Evolutionary conservation across 2,888 invertebrate genomes (phyloP).

Genomic region (Cosmorhoe ocellata): DNA sequence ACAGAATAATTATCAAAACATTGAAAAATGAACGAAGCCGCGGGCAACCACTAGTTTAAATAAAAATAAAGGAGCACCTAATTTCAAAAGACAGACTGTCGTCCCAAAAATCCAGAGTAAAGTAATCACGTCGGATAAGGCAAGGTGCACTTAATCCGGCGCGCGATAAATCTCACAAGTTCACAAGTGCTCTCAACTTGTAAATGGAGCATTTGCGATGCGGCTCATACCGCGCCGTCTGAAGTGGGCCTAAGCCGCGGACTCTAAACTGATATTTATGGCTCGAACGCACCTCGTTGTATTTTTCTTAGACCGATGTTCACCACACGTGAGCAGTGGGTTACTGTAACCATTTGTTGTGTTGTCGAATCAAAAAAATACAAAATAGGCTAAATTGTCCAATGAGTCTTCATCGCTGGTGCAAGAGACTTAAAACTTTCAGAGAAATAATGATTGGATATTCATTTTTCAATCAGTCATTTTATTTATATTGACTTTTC

Average conservation of each 20-base stretch:
- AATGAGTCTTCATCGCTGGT: no score
- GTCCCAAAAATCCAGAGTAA: constrained; percentile 20
- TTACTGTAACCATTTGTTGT: background rate
- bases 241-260: constrained; percentile 44
- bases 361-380: background rate
- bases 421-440: no score
- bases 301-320: constrained; percentile 27
- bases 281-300: constrained; percentile 56
- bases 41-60: no score
- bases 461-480: no score
- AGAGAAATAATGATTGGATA: no score
- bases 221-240: constrained; percentile 53
- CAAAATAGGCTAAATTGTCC: no score
- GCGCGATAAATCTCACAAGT: constrained; percentile 53
- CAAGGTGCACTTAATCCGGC: constrained; percentile 56
- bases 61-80: no score
- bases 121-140: constrained; percentile 43
- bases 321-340: background rate
- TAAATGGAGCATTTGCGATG: constrained; percentile 72
- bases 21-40: no score
- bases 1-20: no score
- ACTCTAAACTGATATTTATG: constrained; percentile 72
- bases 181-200: constrained; percentile 49
- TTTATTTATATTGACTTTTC: no score
- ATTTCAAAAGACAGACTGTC: background rate